Conservation (phyloP, 2,888 invertebrate genomes). For the Idaea dimidiata region DNA sequence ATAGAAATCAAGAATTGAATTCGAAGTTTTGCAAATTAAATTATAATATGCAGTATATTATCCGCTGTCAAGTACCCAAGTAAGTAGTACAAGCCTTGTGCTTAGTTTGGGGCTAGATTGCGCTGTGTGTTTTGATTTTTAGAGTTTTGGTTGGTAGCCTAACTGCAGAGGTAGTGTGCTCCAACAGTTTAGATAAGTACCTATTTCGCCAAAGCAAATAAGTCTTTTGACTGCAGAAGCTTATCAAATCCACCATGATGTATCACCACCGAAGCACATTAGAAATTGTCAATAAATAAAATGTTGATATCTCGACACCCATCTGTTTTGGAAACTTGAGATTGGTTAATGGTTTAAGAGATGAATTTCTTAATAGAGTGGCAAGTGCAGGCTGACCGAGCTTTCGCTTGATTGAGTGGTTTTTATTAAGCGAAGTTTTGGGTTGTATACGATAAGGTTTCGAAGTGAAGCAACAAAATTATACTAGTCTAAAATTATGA, state of each 20-base stretch:
- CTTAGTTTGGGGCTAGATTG: too few species aligned
- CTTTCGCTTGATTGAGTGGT: background rate
- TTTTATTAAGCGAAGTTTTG: background rate
- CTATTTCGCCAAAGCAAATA: background rate
- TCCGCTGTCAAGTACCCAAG: too few species aligned
- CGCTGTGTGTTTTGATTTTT: too few species aligned
- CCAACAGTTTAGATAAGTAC: too few species aligned
- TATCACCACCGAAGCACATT: slow-evolving; percentile 66
- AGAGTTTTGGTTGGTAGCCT: too few species aligned
- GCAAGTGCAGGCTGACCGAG: background rate
- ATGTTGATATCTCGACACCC: slow-evolving; percentile 65
- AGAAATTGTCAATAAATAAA: slow-evolving; percentile 80
- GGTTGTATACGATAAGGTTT: background rate
- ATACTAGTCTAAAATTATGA: background rate
- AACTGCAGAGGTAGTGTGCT: too few species aligned
- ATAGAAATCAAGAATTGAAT: too few species aligned
- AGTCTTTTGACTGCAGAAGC: slow-evolving; percentile 6
- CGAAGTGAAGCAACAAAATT: background rate
- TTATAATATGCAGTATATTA: too few species aligned
- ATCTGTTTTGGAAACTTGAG: slow-evolving; percentile 39
- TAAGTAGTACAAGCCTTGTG: too few species aligned
- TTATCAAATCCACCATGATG: slow-evolving; percentile 56
- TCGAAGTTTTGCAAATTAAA: too few species aligned
- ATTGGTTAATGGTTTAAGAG: slow-evolving; percentile 11
- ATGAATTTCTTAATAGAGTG: slow-evolving; percentile 1